Evolutionary conservation across 1,140 invertebrate species (phyloP), one percentile per base, ranked within the genome.

Genomic region (Lordiphosa collinella): DNA sequence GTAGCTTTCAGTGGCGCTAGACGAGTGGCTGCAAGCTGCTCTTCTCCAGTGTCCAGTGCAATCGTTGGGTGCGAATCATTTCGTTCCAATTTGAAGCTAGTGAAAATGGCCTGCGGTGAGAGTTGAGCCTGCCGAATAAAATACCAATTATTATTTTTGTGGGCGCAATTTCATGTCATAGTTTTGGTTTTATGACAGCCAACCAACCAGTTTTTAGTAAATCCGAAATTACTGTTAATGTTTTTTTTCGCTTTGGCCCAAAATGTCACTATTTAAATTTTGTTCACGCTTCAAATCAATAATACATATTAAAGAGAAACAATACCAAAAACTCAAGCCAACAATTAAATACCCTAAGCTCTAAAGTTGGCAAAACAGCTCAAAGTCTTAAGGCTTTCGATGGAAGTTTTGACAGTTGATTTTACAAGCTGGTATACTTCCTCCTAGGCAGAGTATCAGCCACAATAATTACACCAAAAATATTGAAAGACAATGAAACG

Each of bases 61-160:
- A n/a, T 41, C 2, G 36, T n/a, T 1, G 43, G 0, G 11, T 56
- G 58, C 25, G 25, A 29, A 0, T 80, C 76, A 46, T 44, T 68
- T 90, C 97, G 96, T 12, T 96, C 96, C 51, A 97, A 90, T 88
- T 97, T 97, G 86, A 97, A 97, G 69, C 95, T 96, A 16, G 96
- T 97, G 87, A 97, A 97, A 65, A 97, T 97, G 5, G 96, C 96
- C 89, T 97, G 95, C 5, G 95, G 95, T 25, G 94, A 94, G 50
- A 93, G 92, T 58, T 92, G 91, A 67, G 85, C 91, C 93, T 90
- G 56, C 25, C 70, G 9, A 78, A 32, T 1, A 22, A 22, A 22
- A 22, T 1, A 22, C 18, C 4, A 22, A 22, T 22, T 22, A 22
- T 1, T 22, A 5, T 22, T 5, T 22, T 14, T 71, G 61, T 70